phyloP scores from a whole-genome alignment of 2,113 vertebrate species.

The Oncorhynchus gorbuscha region DNA sequence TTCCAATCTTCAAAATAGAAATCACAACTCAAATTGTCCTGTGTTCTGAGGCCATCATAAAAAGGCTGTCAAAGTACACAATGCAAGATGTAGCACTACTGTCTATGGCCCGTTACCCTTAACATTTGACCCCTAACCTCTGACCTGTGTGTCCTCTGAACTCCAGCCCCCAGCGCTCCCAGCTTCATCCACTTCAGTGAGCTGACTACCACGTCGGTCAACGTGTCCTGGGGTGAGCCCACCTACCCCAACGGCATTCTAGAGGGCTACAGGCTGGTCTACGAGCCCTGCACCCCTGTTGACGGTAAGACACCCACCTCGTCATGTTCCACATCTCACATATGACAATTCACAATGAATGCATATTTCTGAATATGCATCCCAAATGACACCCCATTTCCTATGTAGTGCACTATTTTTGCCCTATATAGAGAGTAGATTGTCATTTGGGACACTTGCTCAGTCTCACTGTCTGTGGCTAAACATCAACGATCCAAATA shows the following conservation, averaged over 20 bases:
- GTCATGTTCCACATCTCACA: not conserved
- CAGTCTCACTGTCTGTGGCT: too few relatives aligned
- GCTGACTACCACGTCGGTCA: slow-evolving; percentile 95
- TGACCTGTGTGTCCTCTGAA: slow-evolving; percentile 8
- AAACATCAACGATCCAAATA: too few relatives aligned
- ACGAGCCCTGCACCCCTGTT: slow-evolving; percentile 88
- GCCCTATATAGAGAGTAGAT: too few relatives aligned
- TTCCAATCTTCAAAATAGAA: too few relatives aligned
- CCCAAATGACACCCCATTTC: too few relatives aligned
- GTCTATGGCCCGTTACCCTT: not conserved
- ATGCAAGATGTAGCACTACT: too few relatives aligned
- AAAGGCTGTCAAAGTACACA: too few relatives aligned
- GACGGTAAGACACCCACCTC: slow-evolving; percentile 76
- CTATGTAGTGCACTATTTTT: too few relatives aligned
- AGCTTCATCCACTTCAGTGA: slow-evolving; percentile 92
- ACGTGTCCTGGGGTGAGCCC: slow-evolving; percentile 93
- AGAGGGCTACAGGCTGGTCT: slow-evolving; percentile 90
- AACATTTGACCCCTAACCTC: not conserved
- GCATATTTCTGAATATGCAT: too few relatives aligned
- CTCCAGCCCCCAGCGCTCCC: slow-evolving; percentile 88
- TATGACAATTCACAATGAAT: not conserved
- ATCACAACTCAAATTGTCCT: too few relatives aligned
- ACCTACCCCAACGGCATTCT: slow-evolving; percentile 89
- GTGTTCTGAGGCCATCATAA: too few relatives aligned
- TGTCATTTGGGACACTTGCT: too few relatives aligned